A percentile compares a stretch with the other conserved stretches of the same genome.
phyloP scores from a whole-genome alignment of 2,797 vertebrate species.

The Mormyrus hasselquistii region DNA sequence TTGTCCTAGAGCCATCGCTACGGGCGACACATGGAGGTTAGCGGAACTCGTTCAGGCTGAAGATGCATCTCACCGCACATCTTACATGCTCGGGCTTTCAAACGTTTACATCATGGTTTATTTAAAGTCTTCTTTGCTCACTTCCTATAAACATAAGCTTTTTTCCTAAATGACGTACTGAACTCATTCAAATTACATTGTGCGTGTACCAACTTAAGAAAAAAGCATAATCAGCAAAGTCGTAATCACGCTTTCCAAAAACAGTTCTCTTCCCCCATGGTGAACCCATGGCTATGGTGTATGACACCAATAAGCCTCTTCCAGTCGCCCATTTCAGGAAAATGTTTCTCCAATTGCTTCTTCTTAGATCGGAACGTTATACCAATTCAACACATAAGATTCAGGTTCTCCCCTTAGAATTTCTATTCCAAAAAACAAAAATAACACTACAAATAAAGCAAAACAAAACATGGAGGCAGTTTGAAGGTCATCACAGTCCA shows the following conservation, averaged over 20 bases:
- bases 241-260: neutral
- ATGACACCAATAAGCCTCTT: neutral
- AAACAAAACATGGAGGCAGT: neutral
- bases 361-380: neutral
- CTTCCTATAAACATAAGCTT: neutral
- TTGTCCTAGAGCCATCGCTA: constrained; percentile 59
- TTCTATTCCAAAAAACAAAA: neutral
- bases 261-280: neutral
- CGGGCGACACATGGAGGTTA: constrained; percentile 46
- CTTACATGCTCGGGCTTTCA: neutral
- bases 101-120: neutral
- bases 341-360: neutral
- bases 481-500: neutral
- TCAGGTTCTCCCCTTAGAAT: neutral
- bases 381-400: neutral
- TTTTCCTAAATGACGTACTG: neutral
- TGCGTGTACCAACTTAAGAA: neutral
- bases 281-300: neutral
- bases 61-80: neutral
- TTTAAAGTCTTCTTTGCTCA: neutral
- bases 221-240: neutral
- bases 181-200: constrained; percentile 25
- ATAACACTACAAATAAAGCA: neutral
- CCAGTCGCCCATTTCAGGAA: neutral
- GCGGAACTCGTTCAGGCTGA: constrained; percentile 1